Percentiles rank a stretch among this genome's conserved stretches.
These are phyloP conservation scores for Thinocorus orbignyianus DNA, from an alignment of 2,113 vertebrate species.

Conservation along the genomic window DNA sequence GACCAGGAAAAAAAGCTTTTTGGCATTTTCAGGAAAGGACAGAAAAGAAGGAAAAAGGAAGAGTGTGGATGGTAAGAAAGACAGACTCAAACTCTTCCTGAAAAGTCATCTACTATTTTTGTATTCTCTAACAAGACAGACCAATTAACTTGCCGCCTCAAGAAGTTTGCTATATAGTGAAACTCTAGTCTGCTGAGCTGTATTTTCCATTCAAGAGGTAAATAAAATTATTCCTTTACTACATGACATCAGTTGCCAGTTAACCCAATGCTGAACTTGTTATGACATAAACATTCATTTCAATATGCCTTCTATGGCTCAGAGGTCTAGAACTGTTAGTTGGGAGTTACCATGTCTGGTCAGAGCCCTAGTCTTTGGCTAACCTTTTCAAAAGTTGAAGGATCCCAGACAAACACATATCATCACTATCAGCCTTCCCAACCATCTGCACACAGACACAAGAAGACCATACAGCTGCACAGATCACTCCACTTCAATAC, in stretches of 20 bases:
- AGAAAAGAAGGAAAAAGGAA: background rate
- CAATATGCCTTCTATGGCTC: background rate
- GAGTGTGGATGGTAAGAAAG: background rate
- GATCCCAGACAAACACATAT: background rate
- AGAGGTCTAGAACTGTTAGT: background rate
- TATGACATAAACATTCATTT: background rate
- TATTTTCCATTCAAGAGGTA: background rate
- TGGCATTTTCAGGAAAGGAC: background rate
- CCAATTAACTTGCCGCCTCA: background rate
- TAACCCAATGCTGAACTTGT: background rate
- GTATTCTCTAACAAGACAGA: background rate
- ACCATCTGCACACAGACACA: fast-evolving
- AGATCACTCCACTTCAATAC: background rate
- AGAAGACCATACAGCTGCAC: background rate
- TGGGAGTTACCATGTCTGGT: background rate
- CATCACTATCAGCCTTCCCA: background rate
- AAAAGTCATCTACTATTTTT: background rate
- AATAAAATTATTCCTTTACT: background rate
- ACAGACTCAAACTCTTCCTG: background rate
- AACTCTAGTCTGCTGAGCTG: background rate
- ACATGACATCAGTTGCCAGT: background rate
- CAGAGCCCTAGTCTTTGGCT: background rate
- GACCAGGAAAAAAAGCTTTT: background rate
- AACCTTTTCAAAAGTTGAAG: background rate
- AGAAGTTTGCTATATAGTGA: background rate